Base-by-base conservation (phyloP, 2,113 vertebrate species). In the Nannospalax galili region DNA sequence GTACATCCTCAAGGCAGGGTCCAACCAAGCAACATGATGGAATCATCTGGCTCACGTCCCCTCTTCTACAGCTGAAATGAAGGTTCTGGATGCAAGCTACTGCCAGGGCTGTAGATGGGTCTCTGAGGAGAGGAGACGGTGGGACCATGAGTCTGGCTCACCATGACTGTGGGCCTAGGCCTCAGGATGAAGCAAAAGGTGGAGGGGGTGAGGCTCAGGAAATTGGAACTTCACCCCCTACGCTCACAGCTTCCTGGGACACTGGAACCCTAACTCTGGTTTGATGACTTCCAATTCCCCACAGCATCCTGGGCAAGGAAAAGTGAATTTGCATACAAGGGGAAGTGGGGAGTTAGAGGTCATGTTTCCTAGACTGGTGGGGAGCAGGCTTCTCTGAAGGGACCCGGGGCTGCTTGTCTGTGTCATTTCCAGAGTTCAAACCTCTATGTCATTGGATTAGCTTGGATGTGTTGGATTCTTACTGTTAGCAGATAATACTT, bases 301-400 rank as follows among this genome's bases (percentile, higher is more conserved):
- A n/a, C 4, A 35, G 56, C 16, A 7, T 35, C 8, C 22, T 9
- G n/a, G 45, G 52, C 30, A 60, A 37, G 48, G 32, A 45, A 6
- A 67, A 42, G 20, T 16, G 64, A 62, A 12, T 74, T 56, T 65
- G 62, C n/a, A 5, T 6, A 17, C 11, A 7, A 40, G 56, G 78
- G n/a, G 67, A 30, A 45, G 40, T 3, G 2, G 20, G 26, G 17
- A 9, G 40, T 0, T 9, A 11, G 67, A n/a, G 62, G 10, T 0
- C 1, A 7, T 3, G n/a, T 30, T 37, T n/a, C 24, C 37, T 11
- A 17, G 15, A 24, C 3, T 8, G 9, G 14, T 45, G 37, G 30
- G 20, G 12, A 7, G 40, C 40, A n/a, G 35, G 30, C n/a, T 32
- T 8, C 56, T 40, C 48, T 20, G 69, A n/a, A 4, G 32, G 52